Percentiles rank a stretch among this genome's conserved stretches.
phyloP scores from a whole-genome alignment of 1,140 invertebrate genomes.

The Elymnias hypermnestra region DNA sequence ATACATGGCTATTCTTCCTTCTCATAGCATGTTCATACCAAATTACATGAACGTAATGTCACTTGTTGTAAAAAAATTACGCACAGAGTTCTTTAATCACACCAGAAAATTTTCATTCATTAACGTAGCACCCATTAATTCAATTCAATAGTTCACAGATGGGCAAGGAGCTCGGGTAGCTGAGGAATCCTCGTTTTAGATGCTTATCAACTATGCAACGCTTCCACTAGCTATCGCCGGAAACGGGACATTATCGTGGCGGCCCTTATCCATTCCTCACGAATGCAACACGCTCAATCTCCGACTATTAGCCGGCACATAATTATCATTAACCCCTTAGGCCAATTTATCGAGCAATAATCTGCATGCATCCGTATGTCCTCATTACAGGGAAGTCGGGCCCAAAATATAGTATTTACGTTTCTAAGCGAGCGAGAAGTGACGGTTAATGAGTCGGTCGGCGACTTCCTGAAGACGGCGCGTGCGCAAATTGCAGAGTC shows the following conservation, averaged over 20 bases:
- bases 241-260: constrained; percentile 21
- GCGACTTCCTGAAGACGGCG: constrained; percentile 25
- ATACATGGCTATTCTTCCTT: too few relatives aligned
- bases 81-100: constrained; percentile 2
- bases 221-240: constrained; percentile 25
- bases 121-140: constrained; percentile 17
- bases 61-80: too few relatives aligned
- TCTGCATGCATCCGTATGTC: constrained; percentile 22
- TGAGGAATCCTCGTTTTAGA: constrained; percentile 17
- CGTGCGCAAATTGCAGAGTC: constrained; percentile 20
- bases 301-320: constrained; percentile 19
- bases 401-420: constrained; percentile 27
- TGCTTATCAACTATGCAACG: constrained; percentile 22
- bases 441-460: constrained; percentile 23
- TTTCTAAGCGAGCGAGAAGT: constrained; percentile 24
- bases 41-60: too few relatives aligned
- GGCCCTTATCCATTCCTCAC: constrained; percentile 17
- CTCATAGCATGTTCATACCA: too few relatives aligned
- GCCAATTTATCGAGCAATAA: constrained; percentile 25
- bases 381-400: constrained; percentile 23
- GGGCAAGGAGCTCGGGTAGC: constrained; percentile 12
- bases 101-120: background rate
- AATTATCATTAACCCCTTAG: constrained; percentile 23
- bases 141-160: constrained; percentile 20
- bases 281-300: constrained; percentile 20